These are phyloP conservation scores for Sarcophaga bullata DNA, from an alignment of 1,140 invertebrate species.

Conservation along the genomic window DNA sequence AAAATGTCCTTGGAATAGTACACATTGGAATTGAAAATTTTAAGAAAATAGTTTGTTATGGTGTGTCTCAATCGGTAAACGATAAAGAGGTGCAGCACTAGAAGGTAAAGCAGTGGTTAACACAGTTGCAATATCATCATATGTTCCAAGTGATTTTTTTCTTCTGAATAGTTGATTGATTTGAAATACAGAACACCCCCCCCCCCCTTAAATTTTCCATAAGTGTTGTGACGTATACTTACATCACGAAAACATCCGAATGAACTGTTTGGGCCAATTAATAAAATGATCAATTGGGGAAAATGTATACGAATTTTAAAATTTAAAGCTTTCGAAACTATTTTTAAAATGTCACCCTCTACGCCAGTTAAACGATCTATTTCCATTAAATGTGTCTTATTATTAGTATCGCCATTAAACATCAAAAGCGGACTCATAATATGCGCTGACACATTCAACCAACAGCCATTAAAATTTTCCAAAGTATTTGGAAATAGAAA, in stretches of 20 bases:
- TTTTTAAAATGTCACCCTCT: slow-evolving; percentile 38
- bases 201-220: too few species aligned
- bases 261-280: background rate
- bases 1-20: too few species aligned
- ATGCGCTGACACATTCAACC: slow-evolving; percentile 19
- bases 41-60: too few species aligned
- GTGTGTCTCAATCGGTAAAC: too few species aligned
- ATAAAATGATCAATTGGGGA: slow-evolving; percentile 6
- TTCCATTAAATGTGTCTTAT: slow-evolving; percentile 7
- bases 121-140: too few species aligned
- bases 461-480: slow-evolving; percentile 27
- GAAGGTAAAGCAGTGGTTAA: too few species aligned
- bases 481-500: slow-evolving; percentile 33
- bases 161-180: too few species aligned
- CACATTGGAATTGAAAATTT: too few species aligned
- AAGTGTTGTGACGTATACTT: slow-evolving; percentile 10
- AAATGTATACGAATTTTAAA: slow-evolving; percentile 30
- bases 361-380: slow-evolving; percentile 20
- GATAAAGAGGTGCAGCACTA: too few species aligned
- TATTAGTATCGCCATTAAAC: slow-evolving; percentile 27
- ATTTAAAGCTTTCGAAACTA: slow-evolving; percentile 30
- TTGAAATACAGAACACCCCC: too few species aligned
- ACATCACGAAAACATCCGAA: slow-evolving; percentile 42
- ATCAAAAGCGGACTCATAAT: slow-evolving; percentile 15
- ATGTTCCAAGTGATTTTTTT: too few species aligned